These are phyloP conservation scores for Pocillopora damicornis DNA, from an alignment of 64 coral and sea anemone genomes.

Conservation along the genomic window DNA sequence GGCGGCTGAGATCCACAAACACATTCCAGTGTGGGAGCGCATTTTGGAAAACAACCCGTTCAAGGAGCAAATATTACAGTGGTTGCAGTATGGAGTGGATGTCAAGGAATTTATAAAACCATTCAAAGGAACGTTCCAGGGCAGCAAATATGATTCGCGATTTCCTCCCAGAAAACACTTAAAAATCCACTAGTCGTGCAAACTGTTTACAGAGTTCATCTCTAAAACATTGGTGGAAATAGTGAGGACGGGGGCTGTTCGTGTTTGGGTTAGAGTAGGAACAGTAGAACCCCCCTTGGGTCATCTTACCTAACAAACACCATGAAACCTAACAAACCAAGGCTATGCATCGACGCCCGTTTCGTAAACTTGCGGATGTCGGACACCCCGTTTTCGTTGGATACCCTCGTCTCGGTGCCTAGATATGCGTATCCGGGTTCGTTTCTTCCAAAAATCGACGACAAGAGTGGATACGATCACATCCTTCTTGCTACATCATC, in stretches of 20 bases:
- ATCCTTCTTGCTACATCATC: constrained; percentile 17
- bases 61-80: neutral
- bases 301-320: no score
- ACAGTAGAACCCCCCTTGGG: constrained; percentile 4
- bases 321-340: neutral
- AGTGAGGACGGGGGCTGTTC: neutral
- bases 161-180: neutral
- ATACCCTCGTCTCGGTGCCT: constrained; percentile 7
- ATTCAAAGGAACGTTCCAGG: constrained; percentile 11
- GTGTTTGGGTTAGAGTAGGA: neutral
- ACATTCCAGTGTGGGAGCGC: neutral
- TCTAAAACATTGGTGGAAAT: neutral
- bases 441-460: constrained; percentile 30
- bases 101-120: neutral
- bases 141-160: neutral
- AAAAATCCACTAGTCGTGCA: constrained; percentile 22
- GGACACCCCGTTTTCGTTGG: constrained; percentile 13
- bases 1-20: neutral
- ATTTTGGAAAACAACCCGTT: neutral
- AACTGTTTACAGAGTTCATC: constrained; percentile 9
- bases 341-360: neutral
- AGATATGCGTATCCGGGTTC: constrained; percentile 11
- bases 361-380: constrained; percentile 35
- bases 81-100: constrained; percentile 24
- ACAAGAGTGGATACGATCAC: constrained; percentile 34